Evolutionary conservation across 2,888 invertebrate species (phyloP).

Genomic region (Plagodis pulveraria): DNA sequence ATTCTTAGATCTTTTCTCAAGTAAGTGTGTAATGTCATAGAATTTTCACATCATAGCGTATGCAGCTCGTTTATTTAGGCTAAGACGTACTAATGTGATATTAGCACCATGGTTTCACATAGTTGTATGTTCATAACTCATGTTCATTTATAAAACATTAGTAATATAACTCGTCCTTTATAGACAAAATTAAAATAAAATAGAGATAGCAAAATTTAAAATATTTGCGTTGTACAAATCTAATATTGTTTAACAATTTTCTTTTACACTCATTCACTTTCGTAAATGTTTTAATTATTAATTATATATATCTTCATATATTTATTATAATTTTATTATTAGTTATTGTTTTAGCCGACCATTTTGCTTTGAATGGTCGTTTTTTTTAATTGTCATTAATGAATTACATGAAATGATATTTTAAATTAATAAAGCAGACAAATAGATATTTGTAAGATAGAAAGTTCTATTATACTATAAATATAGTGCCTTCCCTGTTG

Average conservation of each 20-base stretch:
- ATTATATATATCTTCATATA: no score
- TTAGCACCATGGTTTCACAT: constrained; percentile 12
- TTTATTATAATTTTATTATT: no score
- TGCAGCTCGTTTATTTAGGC: constrained; percentile 6
- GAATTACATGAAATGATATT: no score
- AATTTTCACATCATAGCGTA: constrained; percentile 19
- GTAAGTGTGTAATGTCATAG: neutral
- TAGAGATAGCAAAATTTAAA: neutral
- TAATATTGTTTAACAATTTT: neutral
- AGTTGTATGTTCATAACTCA: neutral
- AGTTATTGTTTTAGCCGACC: no score
- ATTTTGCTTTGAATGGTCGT: no score
- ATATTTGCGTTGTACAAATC: neutral
- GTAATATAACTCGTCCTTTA: neutral
- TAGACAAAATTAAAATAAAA: neutral
- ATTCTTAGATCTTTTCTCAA: constrained; percentile 3
- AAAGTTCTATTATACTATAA: neutral
- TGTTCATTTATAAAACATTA: neutral
- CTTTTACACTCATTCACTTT: no score
- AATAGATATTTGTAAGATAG: neutral
- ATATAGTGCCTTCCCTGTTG: constrained; percentile 22
- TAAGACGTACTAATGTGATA: constrained; percentile 17
- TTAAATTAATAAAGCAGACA: no score
- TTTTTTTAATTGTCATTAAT: no score
- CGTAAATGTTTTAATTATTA: no score